phyloP scores from a whole-genome alignment of 2,113 vertebrate species.

The Phoxinus phoxinus region DNA sequence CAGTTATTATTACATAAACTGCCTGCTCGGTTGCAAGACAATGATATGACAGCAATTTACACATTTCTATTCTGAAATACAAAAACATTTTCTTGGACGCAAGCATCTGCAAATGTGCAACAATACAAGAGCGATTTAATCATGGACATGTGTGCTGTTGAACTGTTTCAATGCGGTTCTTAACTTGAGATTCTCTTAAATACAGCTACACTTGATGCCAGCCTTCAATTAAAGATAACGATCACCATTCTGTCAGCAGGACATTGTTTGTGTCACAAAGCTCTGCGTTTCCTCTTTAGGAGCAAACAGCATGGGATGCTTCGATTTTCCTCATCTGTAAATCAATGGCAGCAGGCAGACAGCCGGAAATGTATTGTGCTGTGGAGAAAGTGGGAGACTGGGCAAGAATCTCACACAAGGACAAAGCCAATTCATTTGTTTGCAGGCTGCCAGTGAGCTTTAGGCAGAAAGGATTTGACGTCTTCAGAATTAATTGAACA shows the following conservation, averaged over 20 bases:
- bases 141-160: not conserved
- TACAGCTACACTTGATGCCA: slow-evolving; percentile 53
- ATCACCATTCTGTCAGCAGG: slow-evolving; percentile 70
- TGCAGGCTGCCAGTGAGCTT: slow-evolving; percentile 35
- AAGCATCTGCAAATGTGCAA: not conserved
- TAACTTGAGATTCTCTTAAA: slow-evolving; percentile 65
- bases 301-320: slow-evolving; percentile 65
- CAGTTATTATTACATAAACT: not conserved
- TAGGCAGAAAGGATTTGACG: slow-evolving; percentile 1
- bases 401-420: slow-evolving; percentile 59
- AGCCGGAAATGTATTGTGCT: slow-evolving; percentile 63
- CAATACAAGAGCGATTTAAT: not conserved
- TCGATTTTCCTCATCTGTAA: slow-evolving; percentile 65
- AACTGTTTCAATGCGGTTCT: slow-evolving; percentile 53
- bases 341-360: slow-evolving; percentile 68
- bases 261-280: slow-evolving; percentile 62
- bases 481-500: not conserved
- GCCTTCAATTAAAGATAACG: slow-evolving; percentile 68
- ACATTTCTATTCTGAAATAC: not conserved
- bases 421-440: slow-evolving; percentile 54
- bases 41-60: slow-evolving; percentile 15
- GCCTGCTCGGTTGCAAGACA: not conserved
- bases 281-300: slow-evolving; percentile 60
- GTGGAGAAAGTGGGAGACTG: slow-evolving; percentile 44
- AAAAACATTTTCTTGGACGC: not conserved